These are phyloP conservation scores for human DNA, from an alignment of 2,113 vertebrate genomes.

Conservation along the genomic window DNA sequence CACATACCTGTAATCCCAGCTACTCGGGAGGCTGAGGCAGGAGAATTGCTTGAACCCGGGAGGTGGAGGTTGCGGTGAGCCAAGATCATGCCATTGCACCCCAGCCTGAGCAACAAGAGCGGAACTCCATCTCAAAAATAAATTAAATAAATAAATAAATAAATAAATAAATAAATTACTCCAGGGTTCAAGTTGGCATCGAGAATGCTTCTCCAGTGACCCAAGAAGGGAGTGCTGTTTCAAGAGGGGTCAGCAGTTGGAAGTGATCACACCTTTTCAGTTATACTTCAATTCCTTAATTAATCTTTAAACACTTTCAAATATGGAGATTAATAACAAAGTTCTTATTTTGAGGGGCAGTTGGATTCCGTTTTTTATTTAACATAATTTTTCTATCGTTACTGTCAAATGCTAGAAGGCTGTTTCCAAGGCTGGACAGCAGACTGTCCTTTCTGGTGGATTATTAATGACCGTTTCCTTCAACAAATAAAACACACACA, in stretches of 20 bases:
- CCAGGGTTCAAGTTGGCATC: not conserved
- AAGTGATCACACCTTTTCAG: slow-evolving; percentile 98
- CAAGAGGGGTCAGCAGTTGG: slow-evolving; percentile 90
- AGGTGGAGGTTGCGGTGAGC: too few species aligned
- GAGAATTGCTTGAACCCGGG: too few species aligned
- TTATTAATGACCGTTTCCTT: slow-evolving; percentile 99
- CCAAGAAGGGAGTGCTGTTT: not conserved
- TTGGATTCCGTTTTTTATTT: slow-evolving; percentile 99
- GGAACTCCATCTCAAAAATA: too few species aligned
- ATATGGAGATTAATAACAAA: slow-evolving; percentile 98
- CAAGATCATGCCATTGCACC: too few species aligned
- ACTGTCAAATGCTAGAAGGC: slow-evolving; percentile 98
- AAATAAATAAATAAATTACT: too few species aligned
- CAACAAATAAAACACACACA: not conserved
- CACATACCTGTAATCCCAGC: too few species aligned
- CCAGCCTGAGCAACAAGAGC: too few species aligned
- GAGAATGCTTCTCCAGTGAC: not conserved
- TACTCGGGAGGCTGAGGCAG: too few species aligned
- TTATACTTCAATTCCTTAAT: slow-evolving; percentile 97
- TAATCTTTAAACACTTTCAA: slow-evolving; percentile 98
- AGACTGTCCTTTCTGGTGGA: slow-evolving; percentile 99
- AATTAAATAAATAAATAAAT: too few species aligned
- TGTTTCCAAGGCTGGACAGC: slow-evolving; percentile 97
- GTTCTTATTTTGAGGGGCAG: slow-evolving; percentile 98
- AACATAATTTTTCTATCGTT: slow-evolving; percentile 99